Evolutionary conservation across 2,113 vertebrate genomes (phyloP).

Genomic region (Lamprotornis superbus): DNA sequence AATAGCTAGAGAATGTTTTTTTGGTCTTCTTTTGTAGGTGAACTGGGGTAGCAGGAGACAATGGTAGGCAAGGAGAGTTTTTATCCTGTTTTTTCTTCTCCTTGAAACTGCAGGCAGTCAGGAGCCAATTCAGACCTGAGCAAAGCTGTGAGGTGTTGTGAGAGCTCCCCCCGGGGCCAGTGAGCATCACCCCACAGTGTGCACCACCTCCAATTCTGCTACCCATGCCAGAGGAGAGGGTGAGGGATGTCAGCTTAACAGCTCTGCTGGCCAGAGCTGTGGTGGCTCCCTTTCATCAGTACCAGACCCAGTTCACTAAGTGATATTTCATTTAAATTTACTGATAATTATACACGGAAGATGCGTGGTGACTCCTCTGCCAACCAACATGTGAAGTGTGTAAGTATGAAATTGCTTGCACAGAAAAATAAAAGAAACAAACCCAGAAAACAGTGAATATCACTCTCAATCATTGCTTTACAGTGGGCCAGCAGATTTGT

Average conservation of each 20-base stretch:
- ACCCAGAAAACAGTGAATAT: background rate
- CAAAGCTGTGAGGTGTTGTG: background rate
- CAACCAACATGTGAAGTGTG: background rate
- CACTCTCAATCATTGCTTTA: background rate
- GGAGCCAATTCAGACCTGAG: background rate
- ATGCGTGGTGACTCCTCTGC: background rate
- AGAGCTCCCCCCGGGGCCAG: background rate
- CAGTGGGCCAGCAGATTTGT: constrained; percentile 12
- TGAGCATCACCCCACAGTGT: accelerated
- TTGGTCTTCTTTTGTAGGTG: background rate
- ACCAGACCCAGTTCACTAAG: background rate
- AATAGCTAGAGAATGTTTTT: background rate
- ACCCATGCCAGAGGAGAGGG: background rate
- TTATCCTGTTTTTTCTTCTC: background rate
- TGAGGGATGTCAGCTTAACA: background rate
- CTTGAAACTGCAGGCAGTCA: background rate
- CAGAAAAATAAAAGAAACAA: background rate
- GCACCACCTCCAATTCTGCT: background rate
- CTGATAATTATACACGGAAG: background rate
- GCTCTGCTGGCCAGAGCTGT: background rate
- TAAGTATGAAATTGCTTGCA: background rate
- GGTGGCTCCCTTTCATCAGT: background rate
- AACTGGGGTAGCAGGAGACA: background rate
- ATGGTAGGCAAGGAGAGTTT: background rate
- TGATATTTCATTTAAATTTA: background rate